Evolutionary conservation across 2,888 invertebrate species (phyloP), one percentile per base, ranked within the genome.

Genomic region (Chrysina gloriosa): DNA sequence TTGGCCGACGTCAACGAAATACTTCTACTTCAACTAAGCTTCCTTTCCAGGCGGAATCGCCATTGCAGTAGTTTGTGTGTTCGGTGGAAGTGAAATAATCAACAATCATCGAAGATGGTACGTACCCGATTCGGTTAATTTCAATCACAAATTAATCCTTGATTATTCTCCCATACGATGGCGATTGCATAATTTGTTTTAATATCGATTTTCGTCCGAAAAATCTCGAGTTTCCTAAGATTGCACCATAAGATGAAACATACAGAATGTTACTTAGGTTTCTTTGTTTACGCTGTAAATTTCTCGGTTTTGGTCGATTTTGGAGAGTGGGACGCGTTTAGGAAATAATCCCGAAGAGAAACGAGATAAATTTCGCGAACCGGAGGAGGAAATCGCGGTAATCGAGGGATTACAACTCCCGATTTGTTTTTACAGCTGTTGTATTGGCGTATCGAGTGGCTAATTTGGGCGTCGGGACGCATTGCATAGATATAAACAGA

Each of bases 11-110:
- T 6, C 45, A 5, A 6, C 7, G 6, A 21, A 19, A 19, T 7
- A 16, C 50, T 71, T 71, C 72, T 76, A 45, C 45, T 45, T 45
- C 45, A 45, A 45, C 45, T 52, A 31, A 29, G 19, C 52, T 73
- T 77, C 86, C 91, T 93, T 93, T 93, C 89, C 87, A 88, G 89
- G 87, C 89, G 89, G 89, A 92, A 91, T 90, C 93, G 93, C 93
- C 93, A 91, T 92, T 88, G 89, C 88, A 91, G 92, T 92, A 92
- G 92, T 90, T 91, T 90, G 89, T 89, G 86, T 88, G 45, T 85
- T 87, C 87, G 88, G 86, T 85, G 85, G 71, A 68, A 69, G 64
- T 56, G 67, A 71, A 54, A 63, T 50, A 86, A 94, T 94, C 93
- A 84, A 84, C 86, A 88, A 90, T 89, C 93, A 92, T 92, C 92